A percentile compares a stretch with the other conserved stretches of the same genome.
Conservation (phyloP, 2,113 vertebrate species). For the Accipiter cooperii region DNA sequence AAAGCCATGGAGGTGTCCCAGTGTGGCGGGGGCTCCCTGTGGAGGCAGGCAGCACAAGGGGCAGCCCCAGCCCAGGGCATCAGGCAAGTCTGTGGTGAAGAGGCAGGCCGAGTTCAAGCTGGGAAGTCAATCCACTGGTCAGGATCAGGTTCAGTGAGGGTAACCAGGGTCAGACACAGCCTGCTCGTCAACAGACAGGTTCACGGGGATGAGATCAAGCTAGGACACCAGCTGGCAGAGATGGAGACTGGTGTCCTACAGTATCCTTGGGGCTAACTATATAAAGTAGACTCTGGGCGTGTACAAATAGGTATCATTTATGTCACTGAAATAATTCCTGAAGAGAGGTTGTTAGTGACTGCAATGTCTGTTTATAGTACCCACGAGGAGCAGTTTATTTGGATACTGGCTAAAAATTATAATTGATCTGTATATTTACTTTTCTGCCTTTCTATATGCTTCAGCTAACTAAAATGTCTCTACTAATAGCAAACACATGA, state of each 20-base stretch:
- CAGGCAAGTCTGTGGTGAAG: not conserved
- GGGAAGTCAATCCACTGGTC: not conserved
- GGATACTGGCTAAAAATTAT: not conserved
- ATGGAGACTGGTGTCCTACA: not conserved
- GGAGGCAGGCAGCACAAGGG: not conserved
- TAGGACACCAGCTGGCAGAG: not conserved
- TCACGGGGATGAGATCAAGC: not conserved
- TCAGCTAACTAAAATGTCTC: not conserved
- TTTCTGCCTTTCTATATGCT: not conserved
- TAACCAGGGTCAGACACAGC: not conserved
- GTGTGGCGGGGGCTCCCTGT: rapidly evolving
- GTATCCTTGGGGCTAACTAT: not conserved
- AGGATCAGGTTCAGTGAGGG: not conserved
- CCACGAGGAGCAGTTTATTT: not conserved
- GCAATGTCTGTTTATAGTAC: not conserved
- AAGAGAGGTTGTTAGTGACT: not conserved
- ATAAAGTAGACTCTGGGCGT: not conserved
- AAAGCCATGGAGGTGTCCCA: not conserved
- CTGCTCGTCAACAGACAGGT: not conserved
- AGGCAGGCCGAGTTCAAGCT: rapidly evolving
- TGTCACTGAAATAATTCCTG: not conserved
- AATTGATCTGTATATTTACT: not conserved
- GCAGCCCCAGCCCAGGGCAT: not conserved
- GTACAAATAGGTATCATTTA: not conserved
- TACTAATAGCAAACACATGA: not conserved